Evolutionary conservation across 2,113 vertebrate species (phyloP).

Genomic region (Lampris megalopsis): DNA sequence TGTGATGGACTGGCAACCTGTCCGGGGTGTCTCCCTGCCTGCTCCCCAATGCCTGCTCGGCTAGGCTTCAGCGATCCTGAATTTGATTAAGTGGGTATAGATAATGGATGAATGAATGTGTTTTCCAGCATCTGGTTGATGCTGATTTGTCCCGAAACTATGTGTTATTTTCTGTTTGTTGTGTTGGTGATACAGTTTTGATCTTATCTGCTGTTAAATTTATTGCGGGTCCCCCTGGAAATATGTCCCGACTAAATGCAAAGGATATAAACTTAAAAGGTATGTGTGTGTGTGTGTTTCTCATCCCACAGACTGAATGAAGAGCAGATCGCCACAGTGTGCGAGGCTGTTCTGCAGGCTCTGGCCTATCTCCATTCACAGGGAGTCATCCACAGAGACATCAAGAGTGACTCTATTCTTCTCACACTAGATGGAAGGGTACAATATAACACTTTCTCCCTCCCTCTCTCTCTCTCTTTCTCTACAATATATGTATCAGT

Average conservation of each 20-base stretch:
- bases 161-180: constrained; percentile 34
- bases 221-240: constrained; percentile 26
- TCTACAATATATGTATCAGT: not conserved
- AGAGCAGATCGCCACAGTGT: constrained; percentile 98
- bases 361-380: constrained; percentile 96
- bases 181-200: constrained; percentile 55
- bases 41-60: not conserved
- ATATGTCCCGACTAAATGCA: constrained; percentile 26
- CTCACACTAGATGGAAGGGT: constrained; percentile 95
- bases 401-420: constrained; percentile 98
- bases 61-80: not conserved
- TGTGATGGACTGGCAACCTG: too few species aligned
- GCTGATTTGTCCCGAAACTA: constrained; percentile 50
- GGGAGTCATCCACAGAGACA: constrained; percentile 98
- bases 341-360: constrained; percentile 95
- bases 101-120: constrained; percentile 8
- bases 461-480: not conserved
- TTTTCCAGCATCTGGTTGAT: constrained; percentile 47
- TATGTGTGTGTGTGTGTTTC: constrained; percentile 1
- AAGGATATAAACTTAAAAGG: constrained; percentile 54
- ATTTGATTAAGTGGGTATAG: too few species aligned
- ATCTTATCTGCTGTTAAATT: constrained; percentile 32
- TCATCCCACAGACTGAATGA: constrained; percentile 89
- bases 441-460: constrained; percentile 21
- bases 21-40: too few species aligned